These are phyloP conservation scores for Aspidoscelis tigris DNA, from an alignment of 2,113 vertebrate genomes.

Conservation along the genomic window DNA sequence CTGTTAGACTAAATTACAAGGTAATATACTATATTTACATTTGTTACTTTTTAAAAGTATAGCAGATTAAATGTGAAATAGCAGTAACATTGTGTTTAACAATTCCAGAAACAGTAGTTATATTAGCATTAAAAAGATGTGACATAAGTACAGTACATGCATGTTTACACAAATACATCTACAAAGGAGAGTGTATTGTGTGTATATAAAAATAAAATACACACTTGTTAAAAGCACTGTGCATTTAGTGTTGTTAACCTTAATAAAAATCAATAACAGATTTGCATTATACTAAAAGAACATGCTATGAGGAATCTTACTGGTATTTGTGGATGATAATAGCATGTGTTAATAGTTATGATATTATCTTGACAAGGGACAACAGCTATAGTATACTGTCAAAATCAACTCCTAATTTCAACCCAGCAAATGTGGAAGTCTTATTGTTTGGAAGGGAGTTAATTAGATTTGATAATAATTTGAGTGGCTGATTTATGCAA, in stretches of 20 bases:
- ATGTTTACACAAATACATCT: not conserved
- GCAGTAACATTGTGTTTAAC: constrained; percentile 59
- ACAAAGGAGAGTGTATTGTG: constrained; percentile 31
- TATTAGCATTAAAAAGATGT: constrained; percentile 53
- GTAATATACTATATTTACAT: constrained; percentile 77
- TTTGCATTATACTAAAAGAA: constrained; percentile 48
- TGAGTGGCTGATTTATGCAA: constrained; percentile 27
- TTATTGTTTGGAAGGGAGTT: not conserved
- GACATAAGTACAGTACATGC: constrained; percentile 12
- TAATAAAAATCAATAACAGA: constrained; percentile 46
- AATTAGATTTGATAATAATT: constrained; percentile 21
- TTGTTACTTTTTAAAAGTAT: constrained; percentile 72
- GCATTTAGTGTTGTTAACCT: constrained; percentile 37
- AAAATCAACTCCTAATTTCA: constrained; percentile 27
- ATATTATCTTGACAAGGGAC: constrained; percentile 43
- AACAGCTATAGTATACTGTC: constrained; percentile 40
- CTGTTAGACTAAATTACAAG: constrained; percentile 82
- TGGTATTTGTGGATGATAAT: constrained; percentile 46
- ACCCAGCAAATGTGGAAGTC: constrained; percentile 23
- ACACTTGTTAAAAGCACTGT: constrained; percentile 58
- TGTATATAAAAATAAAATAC: constrained; percentile 45
- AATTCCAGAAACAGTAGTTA: constrained; percentile 55
- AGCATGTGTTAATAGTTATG: constrained; percentile 35
- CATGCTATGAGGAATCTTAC: constrained; percentile 23
- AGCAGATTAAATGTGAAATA: constrained; percentile 56